Evolutionary conservation across 2,888 invertebrate species (phyloP), one percentile per base, ranked within the genome.

Genomic region (Ectemnius lituratus): DNA sequence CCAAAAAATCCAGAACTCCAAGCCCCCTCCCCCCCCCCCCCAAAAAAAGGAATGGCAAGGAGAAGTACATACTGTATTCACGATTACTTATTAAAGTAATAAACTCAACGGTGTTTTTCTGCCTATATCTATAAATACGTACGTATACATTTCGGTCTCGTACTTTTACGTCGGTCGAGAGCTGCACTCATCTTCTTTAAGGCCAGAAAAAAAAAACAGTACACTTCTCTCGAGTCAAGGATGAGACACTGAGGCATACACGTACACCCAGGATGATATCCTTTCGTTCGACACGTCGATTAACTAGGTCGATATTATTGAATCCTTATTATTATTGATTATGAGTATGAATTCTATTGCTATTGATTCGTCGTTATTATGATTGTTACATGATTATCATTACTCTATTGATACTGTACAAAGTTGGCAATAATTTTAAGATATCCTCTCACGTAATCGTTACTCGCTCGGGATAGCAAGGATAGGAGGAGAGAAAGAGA

Each of bases 391-490:
- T 8, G 18, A 59, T 49, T 37, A 67, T 52, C 52, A 62, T 67
- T 27, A 68, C 70, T 62, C 65, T 49, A 67, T 67, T 56, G 45
- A 82, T 73, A 91, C 89, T 92, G 91, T 92, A 92, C 91, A 91
- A 92, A 91, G 85, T 90, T 91, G 91, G 92, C 91, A 92, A 92
- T 92, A 92, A 91, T 90, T 78, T 88, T 87, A 87, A 88, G 83
- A 83, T 69, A 86, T 80, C 82, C 88, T 90, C 87, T 87, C 88
- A 87, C 87, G 88, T 77, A 75, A 91, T 88, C 88, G 88, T 88
- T 86, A 85, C 83, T 83, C 70, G 76, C 84, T 82, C 77, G 76
- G 6, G 46, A 37, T 56, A 46, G 46, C 27, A 57, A 62, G 46
- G 67, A 37, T 56, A 47, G 59, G 56, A 66, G 37, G 13, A 23